A percentile compares a stretch with the other conserved stretches of the same genome.
phyloP scores from a whole-genome alignment of 2,113 vertebrate species.

The Dicerorhinus sumatrensis region DNA sequence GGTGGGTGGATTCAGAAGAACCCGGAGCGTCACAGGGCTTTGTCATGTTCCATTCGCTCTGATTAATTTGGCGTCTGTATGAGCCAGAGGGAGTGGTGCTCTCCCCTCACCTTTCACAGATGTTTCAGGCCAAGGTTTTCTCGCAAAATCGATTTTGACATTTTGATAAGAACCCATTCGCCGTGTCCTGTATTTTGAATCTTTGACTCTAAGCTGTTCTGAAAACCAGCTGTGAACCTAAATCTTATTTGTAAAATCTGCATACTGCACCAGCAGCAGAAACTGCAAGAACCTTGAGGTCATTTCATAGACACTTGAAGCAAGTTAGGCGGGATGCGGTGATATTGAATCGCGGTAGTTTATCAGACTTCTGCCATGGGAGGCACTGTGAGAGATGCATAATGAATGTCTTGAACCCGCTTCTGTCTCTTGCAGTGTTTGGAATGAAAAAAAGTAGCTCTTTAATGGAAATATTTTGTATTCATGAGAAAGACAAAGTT shows the following conservation, averaged over 20 bases:
- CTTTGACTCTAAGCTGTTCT: slow-evolving; percentile 76
- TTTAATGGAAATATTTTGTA: slow-evolving; percentile 77
- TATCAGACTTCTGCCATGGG: neutral
- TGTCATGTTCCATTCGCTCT: neutral
- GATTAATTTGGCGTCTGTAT: slow-evolving; percentile 2
- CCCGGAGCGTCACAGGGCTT: fast-evolving
- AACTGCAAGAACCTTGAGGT: slow-evolving; percentile 23
- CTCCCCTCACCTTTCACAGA: slow-evolving; percentile 59
- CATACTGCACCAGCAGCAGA: slow-evolving; percentile 53
- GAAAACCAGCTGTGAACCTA: slow-evolving; percentile 74
- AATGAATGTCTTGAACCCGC: slow-evolving; percentile 62
- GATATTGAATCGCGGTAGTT: neutral
- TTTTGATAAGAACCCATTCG: slow-evolving; percentile 76
- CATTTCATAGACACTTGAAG: slow-evolving; percentile 42
- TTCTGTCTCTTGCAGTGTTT: slow-evolving; percentile 48
- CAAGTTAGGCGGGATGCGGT: neutral
- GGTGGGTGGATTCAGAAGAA: too few relatives aligned
- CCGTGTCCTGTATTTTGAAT: slow-evolving; percentile 58
- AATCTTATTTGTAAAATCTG: slow-evolving; percentile 74
- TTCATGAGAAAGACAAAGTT: slow-evolving; percentile 74
- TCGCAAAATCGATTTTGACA: slow-evolving; percentile 79
- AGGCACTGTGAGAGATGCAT: neutral
- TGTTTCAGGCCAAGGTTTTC: slow-evolving; percentile 68
- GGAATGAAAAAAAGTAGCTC: slow-evolving; percentile 59
- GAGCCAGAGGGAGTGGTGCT: neutral